These are phyloP conservation scores for Pongo abelii DNA, from an alignment of 2,113 vertebrate species.

Conservation along the genomic window DNA sequence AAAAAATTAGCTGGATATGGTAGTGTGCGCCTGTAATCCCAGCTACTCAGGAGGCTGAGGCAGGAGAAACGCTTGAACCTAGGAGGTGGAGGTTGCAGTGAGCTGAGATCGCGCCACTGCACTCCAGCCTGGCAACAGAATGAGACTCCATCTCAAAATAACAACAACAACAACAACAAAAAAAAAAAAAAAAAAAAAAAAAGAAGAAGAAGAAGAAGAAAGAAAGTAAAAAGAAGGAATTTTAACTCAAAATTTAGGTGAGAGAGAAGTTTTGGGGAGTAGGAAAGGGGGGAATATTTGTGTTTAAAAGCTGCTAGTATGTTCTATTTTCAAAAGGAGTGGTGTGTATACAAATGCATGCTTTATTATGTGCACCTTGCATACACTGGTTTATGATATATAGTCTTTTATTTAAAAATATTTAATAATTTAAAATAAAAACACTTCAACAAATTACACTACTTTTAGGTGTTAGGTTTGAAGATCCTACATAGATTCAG, in stretches of 20 bases:
- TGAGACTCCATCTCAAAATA: no score
- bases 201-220: no score
- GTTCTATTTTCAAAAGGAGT: neutral
- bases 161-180: no score
- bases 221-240: neutral
- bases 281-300: neutral
- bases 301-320: neutral
- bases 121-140: no score
- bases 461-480: neutral
- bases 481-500: neutral
- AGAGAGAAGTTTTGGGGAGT: neutral
- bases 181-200: no score
- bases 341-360: neutral
- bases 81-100: no score
- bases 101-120: no score
- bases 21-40: no score
- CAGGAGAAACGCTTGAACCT: no score
- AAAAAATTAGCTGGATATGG: no score
- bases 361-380: neutral
- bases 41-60: no score
- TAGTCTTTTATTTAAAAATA: neutral
- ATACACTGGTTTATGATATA: neutral
- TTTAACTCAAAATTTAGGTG: neutral
- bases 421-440: neutral
- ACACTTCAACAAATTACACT: neutral